These are phyloP conservation scores for Sciurus vulgaris DNA, from an alignment of 2,797 vertebrate species.

Conservation along the genomic window DNA sequence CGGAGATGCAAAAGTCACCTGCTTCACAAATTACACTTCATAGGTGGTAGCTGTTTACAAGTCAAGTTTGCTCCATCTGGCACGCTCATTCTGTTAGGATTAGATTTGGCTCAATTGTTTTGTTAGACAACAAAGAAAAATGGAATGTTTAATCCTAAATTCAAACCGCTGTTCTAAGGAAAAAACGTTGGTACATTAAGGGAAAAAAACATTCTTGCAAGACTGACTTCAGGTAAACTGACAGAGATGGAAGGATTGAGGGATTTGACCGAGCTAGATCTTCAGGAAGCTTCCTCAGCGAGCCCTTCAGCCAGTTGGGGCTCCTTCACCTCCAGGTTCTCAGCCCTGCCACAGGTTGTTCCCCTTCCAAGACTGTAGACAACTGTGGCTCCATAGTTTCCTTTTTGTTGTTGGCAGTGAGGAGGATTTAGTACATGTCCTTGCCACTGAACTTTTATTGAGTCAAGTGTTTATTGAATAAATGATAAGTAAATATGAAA, in stretches of 20 bases:
- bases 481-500: constrained; percentile 2
- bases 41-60: not conserved
- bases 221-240: not conserved
- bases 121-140: constrained; percentile 12
- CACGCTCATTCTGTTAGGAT: not conserved
- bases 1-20: not conserved
- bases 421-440: not conserved
- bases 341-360: not conserved
- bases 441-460: not conserved
- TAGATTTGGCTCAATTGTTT: constrained; percentile 19
- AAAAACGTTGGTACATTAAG: not conserved
- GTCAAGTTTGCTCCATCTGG: not conserved
- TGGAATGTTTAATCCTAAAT: constrained; percentile 2
- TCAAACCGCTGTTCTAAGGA: not conserved
- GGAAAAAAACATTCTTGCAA: not conserved
- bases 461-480: not conserved
- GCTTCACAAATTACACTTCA: not conserved
- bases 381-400: not conserved
- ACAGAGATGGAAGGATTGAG: not conserved
- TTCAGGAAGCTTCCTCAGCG: not conserved
- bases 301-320: too few relatives aligned
- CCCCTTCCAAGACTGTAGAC: not conserved
- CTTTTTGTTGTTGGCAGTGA: not conserved
- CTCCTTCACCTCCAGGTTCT: not conserved
- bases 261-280: not conserved